These are phyloP conservation scores for Formicarius rufipectus DNA, from an alignment of 2,113 vertebrate genomes.

Conservation along the genomic window DNA sequence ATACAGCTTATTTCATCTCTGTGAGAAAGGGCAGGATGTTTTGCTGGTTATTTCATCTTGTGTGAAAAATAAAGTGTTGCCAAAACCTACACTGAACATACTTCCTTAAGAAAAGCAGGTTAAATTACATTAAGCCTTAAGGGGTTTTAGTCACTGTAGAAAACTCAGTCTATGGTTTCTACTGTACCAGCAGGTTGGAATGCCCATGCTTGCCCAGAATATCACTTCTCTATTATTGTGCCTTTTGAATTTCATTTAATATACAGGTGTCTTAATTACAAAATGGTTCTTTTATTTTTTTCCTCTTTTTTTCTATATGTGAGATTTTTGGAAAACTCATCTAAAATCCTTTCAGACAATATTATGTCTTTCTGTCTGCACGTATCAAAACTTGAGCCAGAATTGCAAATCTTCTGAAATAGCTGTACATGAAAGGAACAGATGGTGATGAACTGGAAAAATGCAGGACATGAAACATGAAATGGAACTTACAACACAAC, in stretches of 20 bases:
- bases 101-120: constrained; percentile 44
- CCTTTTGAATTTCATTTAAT: neutral
- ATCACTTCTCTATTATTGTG: neutral
- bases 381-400: neutral
- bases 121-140: constrained; percentile 19
- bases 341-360: neutral
- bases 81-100: constrained; percentile 7
- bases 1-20: neutral
- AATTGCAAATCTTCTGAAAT: neutral
- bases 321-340: neutral
- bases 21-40: constrained; percentile 50
- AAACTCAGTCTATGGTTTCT: constrained; percentile 10
- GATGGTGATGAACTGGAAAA: neutral
- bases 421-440: neutral
- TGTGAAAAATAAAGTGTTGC: constrained; percentile 35
- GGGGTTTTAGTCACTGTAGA: constrained; percentile 40
- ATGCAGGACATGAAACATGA: neutral
- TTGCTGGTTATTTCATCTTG: constrained; percentile 30
- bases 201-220: constrained; percentile 30
- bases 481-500: neutral
- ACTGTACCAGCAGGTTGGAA: neutral
- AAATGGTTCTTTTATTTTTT: neutral
- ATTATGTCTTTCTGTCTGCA: neutral
- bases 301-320: neutral
- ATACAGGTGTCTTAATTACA: neutral